Base-by-base conservation (phyloP, 1,140 invertebrate species). In the Megathymus violae region DNA sequence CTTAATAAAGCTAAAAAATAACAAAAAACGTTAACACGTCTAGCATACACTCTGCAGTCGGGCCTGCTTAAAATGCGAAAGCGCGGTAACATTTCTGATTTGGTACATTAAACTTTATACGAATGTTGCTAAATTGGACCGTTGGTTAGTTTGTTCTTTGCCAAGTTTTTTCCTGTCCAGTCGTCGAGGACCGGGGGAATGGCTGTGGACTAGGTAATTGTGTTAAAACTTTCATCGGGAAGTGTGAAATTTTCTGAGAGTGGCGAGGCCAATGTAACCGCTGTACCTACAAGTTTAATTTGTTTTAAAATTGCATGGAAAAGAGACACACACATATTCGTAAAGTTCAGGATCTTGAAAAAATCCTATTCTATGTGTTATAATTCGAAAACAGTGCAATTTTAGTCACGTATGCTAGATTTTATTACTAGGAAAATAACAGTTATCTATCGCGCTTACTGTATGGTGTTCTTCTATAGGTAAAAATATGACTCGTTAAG, bases 181-280 rank as follows among this genome's bases (percentile, higher is more conserved):
- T 73, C 74, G 70, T 72, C 71, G 76, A 76, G 80, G 76, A 78
- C 75, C 73, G 70, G 66, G 66, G 69, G 75, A 87, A 85, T 80
- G 78, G 75, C 76, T 70, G 72, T 67, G 75, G 81, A 84, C 76
- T 78, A 80, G 81, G 84, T 87, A 87, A 89, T 89, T 85, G 82
- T 85, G 84, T 87, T 87, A 89, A 87, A 89, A 89, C 80, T 89
- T 89, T 87, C 83, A 89, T 87, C 79, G 76, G 81, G 76, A 80
- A 85, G 81, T 87, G 86, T 85, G 86, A 87, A 86, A 83, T 81
- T 89, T 81, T 79, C 76, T 71, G 74, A 77, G 80, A 76, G 71
- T 76, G 52, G 63, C 74, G 71, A 70, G 71, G 75, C 76, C 80
- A 77, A 72, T 76, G 73, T 76, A 69, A 76, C 76, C 69, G 69